Conservation (phyloP, 2,113 vertebrate species). For the Sinocyclocheilus maitianheensis region DNA sequence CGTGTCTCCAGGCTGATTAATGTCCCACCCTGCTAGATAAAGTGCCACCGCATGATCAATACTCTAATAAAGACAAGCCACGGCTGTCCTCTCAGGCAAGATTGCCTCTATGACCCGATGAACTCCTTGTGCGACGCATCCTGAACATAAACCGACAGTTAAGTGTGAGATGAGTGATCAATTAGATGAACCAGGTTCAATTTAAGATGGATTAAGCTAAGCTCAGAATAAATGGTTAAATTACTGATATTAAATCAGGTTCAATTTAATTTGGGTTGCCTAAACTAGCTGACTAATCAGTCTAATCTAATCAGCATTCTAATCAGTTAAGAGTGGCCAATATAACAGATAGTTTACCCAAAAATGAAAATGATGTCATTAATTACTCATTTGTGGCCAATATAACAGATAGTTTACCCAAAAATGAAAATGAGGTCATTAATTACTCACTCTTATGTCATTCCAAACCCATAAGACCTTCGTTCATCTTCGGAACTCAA, state of each 20-base stretch:
- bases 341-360: neutral
- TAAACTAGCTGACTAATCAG: neutral
- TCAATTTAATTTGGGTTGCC: neutral
- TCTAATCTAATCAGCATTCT: neutral
- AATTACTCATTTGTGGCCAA: neutral
- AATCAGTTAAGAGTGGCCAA: neutral
- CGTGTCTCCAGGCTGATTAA: slow-evolving; percentile 29
- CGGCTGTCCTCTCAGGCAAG: neutral
- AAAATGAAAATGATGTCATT: too few relatives aligned
- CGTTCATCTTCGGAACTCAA: too few relatives aligned
- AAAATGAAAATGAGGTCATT: too few relatives aligned
- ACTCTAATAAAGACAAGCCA: slow-evolving; percentile 39
- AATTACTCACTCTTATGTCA: too few relatives aligned
- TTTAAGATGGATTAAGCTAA: neutral
- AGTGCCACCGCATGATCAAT: slow-evolving; percentile 20
- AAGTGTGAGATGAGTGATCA: neutral
- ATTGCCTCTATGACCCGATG: neutral
- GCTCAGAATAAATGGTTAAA: neutral
- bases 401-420: neutral
- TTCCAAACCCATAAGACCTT: too few relatives aligned
- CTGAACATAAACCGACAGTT: neutral
- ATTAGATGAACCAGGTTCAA: neutral
- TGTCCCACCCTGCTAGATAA: slow-evolving; percentile 4
- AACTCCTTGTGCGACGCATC: neutral
- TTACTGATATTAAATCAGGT: neutral